Base-by-base conservation (phyloP, 1,140 invertebrate genomes). In the Littorina saxatilis region DNA sequence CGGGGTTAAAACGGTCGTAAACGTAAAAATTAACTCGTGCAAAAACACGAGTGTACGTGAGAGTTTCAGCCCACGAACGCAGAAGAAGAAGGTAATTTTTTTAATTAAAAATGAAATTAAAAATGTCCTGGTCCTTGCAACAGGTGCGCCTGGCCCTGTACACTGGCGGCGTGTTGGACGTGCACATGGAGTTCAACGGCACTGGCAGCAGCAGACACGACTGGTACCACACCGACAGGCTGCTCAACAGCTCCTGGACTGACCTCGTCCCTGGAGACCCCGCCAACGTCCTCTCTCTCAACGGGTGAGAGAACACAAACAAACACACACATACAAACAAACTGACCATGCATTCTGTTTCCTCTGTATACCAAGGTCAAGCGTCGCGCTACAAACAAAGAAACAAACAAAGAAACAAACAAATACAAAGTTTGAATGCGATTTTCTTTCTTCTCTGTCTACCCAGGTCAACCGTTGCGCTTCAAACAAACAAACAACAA, bases 71-170 rank as follows among this genome's bases (percentile, higher is more conserved):
- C n/a, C n/a, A n/a, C n/a, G n/a, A n/a, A n/a, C n/a, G n/a, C n/a
- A n/a, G n/a, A n/a, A n/a, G n/a, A n/a, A n/a, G n/a, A n/a, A n/a
- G n/a, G n/a, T n/a, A n/a, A n/a, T n/a, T n/a, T n/a, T n/a, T n/a
- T n/a, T n/a, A n/a, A n/a, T n/a, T n/a, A n/a, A n/a, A n/a, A n/a
- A n/a, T n/a, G n/a, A n/a, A n/a, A n/a, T n/a, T n/a, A n/a, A n/a
- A n/a, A n/a, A n/a, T n/a, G n/a, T n/a, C n/a, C n/a, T n/a, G n/a
- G n/a, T n/a, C n/a, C n/a, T 23, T 9, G 27, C 27, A 39, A 0
- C 43, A 73, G 70, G 70, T 73, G 5, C 40, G 70, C 2, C 70
- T 73, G 70, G 39, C 40, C 5, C 70, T 73, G 70, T 73, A 50
- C 40, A 50, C 70, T 13, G 70, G 40, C 7, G 70, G 70, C 9